Evolutionary conservation across 2,113 vertebrate species (phyloP), one percentile per base, ranked within the genome.

Genomic region (Salvelinus fontinalis): DNA sequence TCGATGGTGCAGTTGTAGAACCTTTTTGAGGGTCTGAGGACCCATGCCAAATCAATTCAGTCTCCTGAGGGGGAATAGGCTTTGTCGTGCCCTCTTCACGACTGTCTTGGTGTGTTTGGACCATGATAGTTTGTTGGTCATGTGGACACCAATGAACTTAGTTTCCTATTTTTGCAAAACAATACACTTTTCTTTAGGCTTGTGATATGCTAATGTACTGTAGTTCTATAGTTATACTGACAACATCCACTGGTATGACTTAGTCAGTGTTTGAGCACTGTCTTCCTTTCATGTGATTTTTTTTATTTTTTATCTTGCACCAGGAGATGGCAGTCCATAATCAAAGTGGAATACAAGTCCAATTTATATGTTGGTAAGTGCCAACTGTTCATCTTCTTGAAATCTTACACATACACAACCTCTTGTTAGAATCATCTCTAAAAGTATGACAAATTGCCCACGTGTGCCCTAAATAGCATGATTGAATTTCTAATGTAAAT

Each of bases 271-370:
- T 65, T 66, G 26, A 22, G 9, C 24, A 2, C 59, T 62, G 64
- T 26, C 22, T 27, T 26, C 54, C n/a, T 27, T 27, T 60, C 2
- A 22, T 44, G 9, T 60, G 22, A 12, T 26, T 6, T 20, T 60
- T 11, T 70, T 7, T 16, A 83, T 98, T 97, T 92, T 93, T 99
- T 78, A 92, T 99, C 14, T 88, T 97, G 74, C 97, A 99, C n/a
- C 97, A 99, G 79, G 97, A 99, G 14, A 94, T 97, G 94, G 97
- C 97, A 0, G 97, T 99, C 44, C 96, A 51, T 86, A 94, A 93
- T 44, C 93, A 98, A 99, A 0, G 96, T 99, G 74, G 98, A 99
- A 81, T 99, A 94, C 91, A 96, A 95, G 87, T 99, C 98, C 76
- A 99, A 99, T 87, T 89, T 99, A 79, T 90, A 97, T 83, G 84